Conservation (phyloP, 2,888 invertebrate genomes). For the Drosophila picticornis region DNA sequence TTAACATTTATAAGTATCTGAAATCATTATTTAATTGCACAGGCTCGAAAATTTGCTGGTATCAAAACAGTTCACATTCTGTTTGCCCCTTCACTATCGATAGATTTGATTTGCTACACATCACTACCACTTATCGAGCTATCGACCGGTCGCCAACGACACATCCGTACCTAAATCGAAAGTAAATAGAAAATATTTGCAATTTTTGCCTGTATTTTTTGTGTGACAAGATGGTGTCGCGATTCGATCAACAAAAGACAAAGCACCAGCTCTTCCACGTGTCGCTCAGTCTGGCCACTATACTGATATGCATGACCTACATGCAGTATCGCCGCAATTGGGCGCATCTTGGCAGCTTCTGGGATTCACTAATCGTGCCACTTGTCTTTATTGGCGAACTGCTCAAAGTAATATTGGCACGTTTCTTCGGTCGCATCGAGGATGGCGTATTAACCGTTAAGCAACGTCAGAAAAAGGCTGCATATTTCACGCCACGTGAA, state of each 20-base stretch:
- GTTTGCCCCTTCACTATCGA: conserved; percentile 11
- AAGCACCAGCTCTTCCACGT: conserved; percentile 85
- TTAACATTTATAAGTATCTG: background rate
- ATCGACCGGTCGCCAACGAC: conserved; percentile 29
- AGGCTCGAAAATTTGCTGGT: background rate
- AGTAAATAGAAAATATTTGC: conserved; percentile 52
- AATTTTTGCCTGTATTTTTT: conserved; percentile 13
- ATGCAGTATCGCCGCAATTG: conserved; percentile 83
- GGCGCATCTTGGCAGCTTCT: conserved; percentile 83
- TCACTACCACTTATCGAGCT: conserved; percentile 13
- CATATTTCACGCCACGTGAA: conserved; percentile 80
- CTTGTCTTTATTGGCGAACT: conserved; percentile 83
- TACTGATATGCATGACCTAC: conserved; percentile 84
- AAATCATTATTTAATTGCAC: too few relatives aligned
- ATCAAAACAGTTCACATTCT: background rate
- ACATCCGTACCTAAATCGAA: conserved; percentile 27
- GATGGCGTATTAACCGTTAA: conserved; percentile 75
- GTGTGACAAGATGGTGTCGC: conserved; percentile 74
- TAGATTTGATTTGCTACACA: conserved; percentile 17
- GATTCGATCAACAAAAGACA: conserved; percentile 84
- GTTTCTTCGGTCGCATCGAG: conserved; percentile 80
- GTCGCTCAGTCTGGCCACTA: conserved; percentile 83
- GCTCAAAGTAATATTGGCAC: conserved; percentile 81
- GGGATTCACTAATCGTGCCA: conserved; percentile 83
- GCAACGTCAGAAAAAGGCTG: conserved; percentile 81